Conservation (phyloP, 2,888 invertebrate species). For the Abrostola tripartita region DNA sequence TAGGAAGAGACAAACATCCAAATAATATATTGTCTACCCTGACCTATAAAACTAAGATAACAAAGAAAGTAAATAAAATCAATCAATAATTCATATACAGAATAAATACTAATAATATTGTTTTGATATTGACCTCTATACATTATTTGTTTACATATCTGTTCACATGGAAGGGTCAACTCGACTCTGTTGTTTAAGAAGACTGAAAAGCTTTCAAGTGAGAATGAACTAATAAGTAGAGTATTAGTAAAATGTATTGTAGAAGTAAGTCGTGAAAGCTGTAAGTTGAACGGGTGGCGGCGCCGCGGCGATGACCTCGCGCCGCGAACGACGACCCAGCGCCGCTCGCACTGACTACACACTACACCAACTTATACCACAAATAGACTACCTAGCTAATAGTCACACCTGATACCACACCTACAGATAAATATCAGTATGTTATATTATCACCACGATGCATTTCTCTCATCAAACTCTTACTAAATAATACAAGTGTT, state of each 20-base stretch:
- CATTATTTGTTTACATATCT: constrained; percentile 54
- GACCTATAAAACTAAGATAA: constrained; percentile 81
- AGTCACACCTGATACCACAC: constrained; percentile 21
- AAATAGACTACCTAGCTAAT: constrained; percentile 46
- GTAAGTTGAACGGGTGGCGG: constrained; percentile 55
- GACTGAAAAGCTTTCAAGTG: constrained; percentile 20
- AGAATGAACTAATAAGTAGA: constrained; percentile 21
- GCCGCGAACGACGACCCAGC: constrained; percentile 82
- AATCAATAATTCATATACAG: constrained; percentile 80
- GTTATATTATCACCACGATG: constrained; percentile 4
- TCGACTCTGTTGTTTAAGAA: constrained; percentile 5
- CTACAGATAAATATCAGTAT: constrained; percentile 9
- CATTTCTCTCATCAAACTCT: constrained; percentile 14
- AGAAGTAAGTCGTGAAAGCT: constrained; percentile 69
- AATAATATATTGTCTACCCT: constrained; percentile 74
- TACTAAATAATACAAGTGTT: constrained; percentile 9
- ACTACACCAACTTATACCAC: constrained; percentile 56
- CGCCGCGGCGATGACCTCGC: constrained; percentile 82
- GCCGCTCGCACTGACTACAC: constrained; percentile 58
- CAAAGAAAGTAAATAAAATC: constrained; percentile 81
- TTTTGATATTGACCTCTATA: constrained; percentile 82
- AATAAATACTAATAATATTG: constrained; percentile 78
- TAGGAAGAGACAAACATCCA: constrained; percentile 65
- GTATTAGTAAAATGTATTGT: constrained; percentile 39
- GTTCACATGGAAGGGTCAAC: neutral